phyloP scores from a whole-genome alignment of 2,888 invertebrate species.

The Embidobia sp. region DNA sequence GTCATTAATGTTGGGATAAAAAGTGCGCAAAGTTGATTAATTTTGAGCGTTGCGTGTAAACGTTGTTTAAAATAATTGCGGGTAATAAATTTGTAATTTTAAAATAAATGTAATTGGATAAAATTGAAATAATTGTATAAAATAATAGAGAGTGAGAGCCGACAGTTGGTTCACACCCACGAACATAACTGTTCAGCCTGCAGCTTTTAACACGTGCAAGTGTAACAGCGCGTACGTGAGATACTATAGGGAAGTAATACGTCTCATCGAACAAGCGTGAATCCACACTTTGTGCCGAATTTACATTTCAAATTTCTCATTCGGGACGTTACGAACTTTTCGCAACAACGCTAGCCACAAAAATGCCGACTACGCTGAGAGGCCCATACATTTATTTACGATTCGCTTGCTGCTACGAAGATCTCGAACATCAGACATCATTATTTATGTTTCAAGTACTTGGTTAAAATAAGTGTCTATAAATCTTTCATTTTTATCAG shows the following conservation, averaged over 20 bases:
- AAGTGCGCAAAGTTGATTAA: no score
- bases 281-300: constrained; percentile 42
- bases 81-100: no score
- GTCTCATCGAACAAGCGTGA: constrained; percentile 36
- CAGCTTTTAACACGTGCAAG: constrained; percentile 25
- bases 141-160: constrained; percentile 12
- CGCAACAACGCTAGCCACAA: constrained; percentile 18
- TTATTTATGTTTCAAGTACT: constrained; percentile 57
- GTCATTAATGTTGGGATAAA: no score
- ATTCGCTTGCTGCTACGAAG: constrained; percentile 27
- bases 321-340: constrained; percentile 32
- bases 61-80: no score
- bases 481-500: constrained; percentile 44
- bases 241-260: constrained; percentile 24
- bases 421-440: constrained; percentile 55
- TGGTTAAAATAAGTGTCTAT: constrained; percentile 55
- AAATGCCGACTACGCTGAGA: constrained; percentile 12
- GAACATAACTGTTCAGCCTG: constrained; percentile 50
- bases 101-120: not conserved
- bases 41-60: no score
- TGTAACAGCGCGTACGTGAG: constrained; percentile 29
- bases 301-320: constrained; percentile 61
- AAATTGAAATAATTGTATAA: constrained; percentile 3
- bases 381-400: constrained; percentile 47
- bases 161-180: constrained; percentile 36